Percentiles rank a stretch among this genome's conserved stretches.
phyloP scores from a whole-genome alignment of 92 coral and sea anemone genomes.

The Epizoanthus ramosus region DNA sequence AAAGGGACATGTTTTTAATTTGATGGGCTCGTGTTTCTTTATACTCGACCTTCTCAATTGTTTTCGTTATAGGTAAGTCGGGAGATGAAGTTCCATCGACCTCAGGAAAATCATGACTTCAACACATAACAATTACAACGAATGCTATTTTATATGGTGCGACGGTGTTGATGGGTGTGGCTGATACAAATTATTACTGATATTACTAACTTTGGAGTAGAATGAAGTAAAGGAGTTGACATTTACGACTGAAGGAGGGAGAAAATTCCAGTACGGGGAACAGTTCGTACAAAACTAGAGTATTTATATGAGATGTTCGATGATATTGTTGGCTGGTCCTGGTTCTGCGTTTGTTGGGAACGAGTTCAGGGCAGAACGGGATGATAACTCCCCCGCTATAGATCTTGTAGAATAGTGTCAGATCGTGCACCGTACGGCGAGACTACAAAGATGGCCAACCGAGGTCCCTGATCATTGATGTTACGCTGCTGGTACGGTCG shows the following conservation, averaged over 20 bases:
- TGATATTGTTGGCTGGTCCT: background rate
- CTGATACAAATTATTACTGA: background rate
- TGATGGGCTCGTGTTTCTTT: too few species aligned
- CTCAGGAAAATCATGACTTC: too few species aligned
- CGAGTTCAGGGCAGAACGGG: background rate
- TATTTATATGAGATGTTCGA: background rate
- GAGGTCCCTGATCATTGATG: background rate
- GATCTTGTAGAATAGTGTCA: background rate
- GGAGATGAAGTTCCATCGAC: too few species aligned
- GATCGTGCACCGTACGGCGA: too few species aligned
- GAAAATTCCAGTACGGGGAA: background rate
- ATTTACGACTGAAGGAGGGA: too few species aligned
- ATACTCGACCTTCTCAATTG: too few species aligned
- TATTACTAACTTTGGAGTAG: too few species aligned
- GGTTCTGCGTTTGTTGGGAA: slow-evolving; percentile 5
- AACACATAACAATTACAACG: too few species aligned
- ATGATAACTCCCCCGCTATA: slow-evolving; percentile 2
- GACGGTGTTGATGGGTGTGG: background rate
- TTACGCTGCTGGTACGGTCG: background rate
- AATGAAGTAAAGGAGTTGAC: too few species aligned
- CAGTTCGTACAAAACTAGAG: background rate
- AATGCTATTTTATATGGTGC: too few species aligned
- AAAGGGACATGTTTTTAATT: too few species aligned
- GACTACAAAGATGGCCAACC: background rate
- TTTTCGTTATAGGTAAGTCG: too few species aligned